Base-by-base conservation (phyloP, 2,888 invertebrate species). In the Meandrusa payeni region DNA sequence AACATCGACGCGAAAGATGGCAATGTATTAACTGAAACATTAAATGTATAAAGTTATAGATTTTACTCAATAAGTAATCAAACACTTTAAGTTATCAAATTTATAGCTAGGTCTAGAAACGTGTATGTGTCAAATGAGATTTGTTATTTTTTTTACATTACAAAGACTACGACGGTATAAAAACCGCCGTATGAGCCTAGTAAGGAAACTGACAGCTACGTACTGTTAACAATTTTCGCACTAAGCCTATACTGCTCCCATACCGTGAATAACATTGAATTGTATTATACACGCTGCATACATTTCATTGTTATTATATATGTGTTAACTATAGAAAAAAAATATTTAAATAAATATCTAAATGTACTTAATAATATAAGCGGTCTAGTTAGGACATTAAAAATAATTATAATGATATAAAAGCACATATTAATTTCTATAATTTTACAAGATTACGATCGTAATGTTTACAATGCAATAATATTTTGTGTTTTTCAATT, bases 141-240 rank as follows among this genome's bases (percentile, higher is more conserved):
- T 55, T 54, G 51, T 66, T 68, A 72, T 74, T 68, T 72, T 69
- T 71, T 69, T 69, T 75, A 76, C 60, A 69, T 73, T 62, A 52
- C 52, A 57, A 52, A 55, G 38, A 50, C 51, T n/a, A n/a, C n/a
- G n/a, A n/a, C n/a, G n/a, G n/a, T n/a, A n/a, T n/a, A n/a, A n/a
- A n/a, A n/a, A n/a, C n/a, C n/a, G n/a, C n/a, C n/a, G n/a, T n/a
- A n/a, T n/a, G n/a, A n/a, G n/a, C n/a, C n/a, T n/a, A n/a, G n/a
- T n/a, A n/a, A n/a, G n/a, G n/a, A n/a, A n/a, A n/a, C n/a, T n/a
- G n/a, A n/a, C n/a, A n/a, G n/a, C n/a, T n/a, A n/a, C n/a, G n/a
- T n/a, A n/a, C n/a, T n/a, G n/a, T n/a, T n/a, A n/a, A n/a, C n/a
- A n/a, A n/a, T n/a, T n/a, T n/a, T n/a, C n/a, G n/a, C n/a, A n/a